phyloP scores from a whole-genome alignment of 2,113 vertebrate genomes.

The Peucedramus taeniatus region DNA sequence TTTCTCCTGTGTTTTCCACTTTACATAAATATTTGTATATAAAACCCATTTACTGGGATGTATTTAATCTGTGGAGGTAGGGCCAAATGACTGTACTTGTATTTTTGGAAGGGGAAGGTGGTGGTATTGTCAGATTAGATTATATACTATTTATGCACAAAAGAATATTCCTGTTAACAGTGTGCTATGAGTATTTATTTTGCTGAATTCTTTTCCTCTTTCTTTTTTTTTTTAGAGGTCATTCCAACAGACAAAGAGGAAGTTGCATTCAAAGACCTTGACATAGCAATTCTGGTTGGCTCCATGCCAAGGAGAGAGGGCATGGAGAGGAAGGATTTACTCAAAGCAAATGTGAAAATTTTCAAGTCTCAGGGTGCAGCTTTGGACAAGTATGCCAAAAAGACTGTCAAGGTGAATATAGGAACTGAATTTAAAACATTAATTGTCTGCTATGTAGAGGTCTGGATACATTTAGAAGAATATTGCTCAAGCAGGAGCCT shows the following conservation, averaged over 20 bases:
- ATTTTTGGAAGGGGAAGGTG: background rate
- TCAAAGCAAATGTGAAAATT: constrained; percentile 96
- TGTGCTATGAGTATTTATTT: background rate
- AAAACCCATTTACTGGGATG: background rate
- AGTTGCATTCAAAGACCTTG: constrained; percentile 92
- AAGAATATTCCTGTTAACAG: background rate
- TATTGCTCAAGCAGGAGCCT: background rate
- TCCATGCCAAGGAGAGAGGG: constrained; percentile 97
- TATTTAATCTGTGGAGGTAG: background rate
- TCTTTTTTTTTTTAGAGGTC: constrained; percentile 77
- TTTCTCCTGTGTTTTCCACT: background rate
- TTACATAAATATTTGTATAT: background rate
- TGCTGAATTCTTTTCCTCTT: background rate
- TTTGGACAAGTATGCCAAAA: constrained; percentile 93
- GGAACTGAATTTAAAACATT: background rate
- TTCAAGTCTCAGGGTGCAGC: constrained; percentile 95
- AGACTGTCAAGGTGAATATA: constrained; percentile 89
- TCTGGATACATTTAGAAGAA: background rate
- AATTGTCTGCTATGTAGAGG: background rate
- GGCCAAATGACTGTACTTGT: background rate
- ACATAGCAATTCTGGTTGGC: constrained; percentile 91
- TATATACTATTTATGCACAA: background rate
- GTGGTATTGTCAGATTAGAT: background rate
- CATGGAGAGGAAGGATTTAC: constrained; percentile 97
- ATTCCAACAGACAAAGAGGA: constrained; percentile 95